These are phyloP conservation scores for Mesocentrotus franciscanus DNA, from an alignment of 53 echinoderm and acorn worm species.

Conservation along the genomic window DNA sequence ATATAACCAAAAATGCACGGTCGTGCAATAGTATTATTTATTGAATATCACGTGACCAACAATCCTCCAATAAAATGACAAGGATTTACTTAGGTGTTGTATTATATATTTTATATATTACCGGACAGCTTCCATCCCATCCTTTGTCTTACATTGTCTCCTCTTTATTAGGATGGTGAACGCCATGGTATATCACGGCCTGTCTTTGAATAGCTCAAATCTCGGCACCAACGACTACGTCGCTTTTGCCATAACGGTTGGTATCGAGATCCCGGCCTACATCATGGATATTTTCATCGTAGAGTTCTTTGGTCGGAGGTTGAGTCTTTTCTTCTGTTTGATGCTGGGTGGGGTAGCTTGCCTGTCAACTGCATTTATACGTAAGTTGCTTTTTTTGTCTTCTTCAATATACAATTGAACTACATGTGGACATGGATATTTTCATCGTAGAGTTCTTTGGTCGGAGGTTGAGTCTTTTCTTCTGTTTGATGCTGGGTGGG, in stretches of 20 bases:
- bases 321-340: constrained; percentile 64
- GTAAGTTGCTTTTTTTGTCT: constrained; percentile 34
- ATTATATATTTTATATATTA: too few relatives aligned
- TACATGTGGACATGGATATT: constrained; percentile 66
- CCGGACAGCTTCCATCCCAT: background rate
- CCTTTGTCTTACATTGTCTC: background rate
- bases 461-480: constrained; percentile 56
- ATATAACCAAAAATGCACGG: too few relatives aligned
- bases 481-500: constrained; percentile 69
- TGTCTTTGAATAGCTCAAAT: constrained; percentile 73
- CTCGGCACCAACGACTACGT: constrained; percentile 77
- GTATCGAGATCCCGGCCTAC: constrained; percentile 74
- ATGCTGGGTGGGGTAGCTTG: constrained; percentile 70
- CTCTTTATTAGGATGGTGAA: constrained; percentile 73
- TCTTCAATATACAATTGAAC: background rate
- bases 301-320: constrained; percentile 66
- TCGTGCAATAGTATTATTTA: too few relatives aligned
- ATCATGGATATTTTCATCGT: constrained; percentile 61
- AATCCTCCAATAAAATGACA: too few relatives aligned
- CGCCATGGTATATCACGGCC: constrained; percentile 77
- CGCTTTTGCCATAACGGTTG: constrained; percentile 74
- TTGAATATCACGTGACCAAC: too few relatives aligned
- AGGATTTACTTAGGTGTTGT: too few relatives aligned
- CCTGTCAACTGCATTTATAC: constrained; percentile 57
- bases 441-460: constrained; percentile 69